Evolutionary conservation across 2,888 invertebrate genomes (phyloP), one percentile per base, ranked within the genome.

Genomic region (Macrophya alboannulata): DNA sequence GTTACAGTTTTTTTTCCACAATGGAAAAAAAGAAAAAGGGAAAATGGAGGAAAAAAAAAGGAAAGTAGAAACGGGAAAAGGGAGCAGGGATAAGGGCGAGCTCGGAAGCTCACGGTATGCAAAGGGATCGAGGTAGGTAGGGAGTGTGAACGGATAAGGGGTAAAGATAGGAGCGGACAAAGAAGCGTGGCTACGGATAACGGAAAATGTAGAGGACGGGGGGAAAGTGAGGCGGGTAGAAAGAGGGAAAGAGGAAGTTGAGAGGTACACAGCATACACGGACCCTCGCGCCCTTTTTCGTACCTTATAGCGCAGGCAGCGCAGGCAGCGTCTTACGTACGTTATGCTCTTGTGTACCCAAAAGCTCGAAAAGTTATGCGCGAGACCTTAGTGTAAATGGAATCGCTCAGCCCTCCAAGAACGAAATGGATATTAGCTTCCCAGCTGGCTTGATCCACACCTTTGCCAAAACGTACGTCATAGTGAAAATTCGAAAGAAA

Each of bases 341-440:
- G 55, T 74, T 72, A 21, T 25, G 51, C 48, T 72, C 6, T 68
- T 72, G 12, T 40, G 40, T 65, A 25, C 40, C 55, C 21, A 15
- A 1, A 48, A 37, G 10, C 68, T 40, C 17, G 31, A 4, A 31
- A n/a, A 37, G 51, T 40, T 12, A 25, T 45, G 62, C 77, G 40
- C 43, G 62, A 45, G 77, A 84, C 65, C 84, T 83, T 77, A 59
- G 85, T 86, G 86, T 87, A 86, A 87, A 86, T 74, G 76, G 84
- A 87, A 87, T 86, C 87, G 87, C 85, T 86, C 62, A 83, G 86
- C 85, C 84, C 72, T 74, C 68, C 37, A 82, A 81, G 85, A 85
- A 84, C 84, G 86, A 77, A 86, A 87, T 87, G 87, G 86, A 86
- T 87, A 87, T 87, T 86, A 87, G 86, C 86, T 65, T 21, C 71